Percentiles rank a stretch among this genome's conserved stretches.
Conservation (phyloP, 1,140 invertebrate genomes). For the Matsumurasca onukii region DNA sequence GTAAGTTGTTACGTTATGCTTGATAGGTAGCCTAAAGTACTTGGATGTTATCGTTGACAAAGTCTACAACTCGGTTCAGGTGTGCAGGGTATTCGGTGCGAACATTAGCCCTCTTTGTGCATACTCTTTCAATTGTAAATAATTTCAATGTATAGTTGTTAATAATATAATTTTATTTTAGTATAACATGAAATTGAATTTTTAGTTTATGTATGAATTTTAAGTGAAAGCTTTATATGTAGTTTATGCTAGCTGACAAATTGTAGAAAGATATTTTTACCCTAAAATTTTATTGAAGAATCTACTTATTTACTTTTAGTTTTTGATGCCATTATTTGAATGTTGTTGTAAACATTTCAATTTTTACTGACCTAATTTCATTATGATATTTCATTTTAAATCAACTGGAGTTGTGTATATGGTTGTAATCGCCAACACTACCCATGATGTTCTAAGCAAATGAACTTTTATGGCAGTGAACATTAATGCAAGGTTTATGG, state of each 20-base stretch:
- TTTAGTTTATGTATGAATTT: background rate
- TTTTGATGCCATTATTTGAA: background rate
- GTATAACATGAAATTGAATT: conserved; percentile 2
- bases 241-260: background rate
- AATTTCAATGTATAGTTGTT: conserved; percentile 22
- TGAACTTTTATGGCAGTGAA: background rate
- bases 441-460: background rate
- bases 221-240: conserved; percentile 13
- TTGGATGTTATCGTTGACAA: background rate
- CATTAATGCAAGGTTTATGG: conserved; percentile 4
- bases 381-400: background rate
- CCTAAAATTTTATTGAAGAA: conserved; percentile 3
- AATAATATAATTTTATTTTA: conserved; percentile 28
- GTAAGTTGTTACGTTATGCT: conserved; percentile 10
- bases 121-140: background rate
- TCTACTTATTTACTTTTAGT: no score
- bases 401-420: conserved; percentile 21
- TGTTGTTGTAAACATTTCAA: background rate
- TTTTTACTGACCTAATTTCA: background rate
- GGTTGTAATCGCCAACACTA: conserved; percentile 1
- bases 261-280: conserved; percentile 9
- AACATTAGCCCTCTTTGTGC: conserved; percentile 13
- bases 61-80: background rate
- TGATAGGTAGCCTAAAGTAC: background rate
- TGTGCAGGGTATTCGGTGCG: conserved; percentile 13